Percentiles rank a stretch among this genome's conserved stretches.
Conservation (phyloP, 1,140 invertebrate species). For the Hylaeus anthracinus region DNA sequence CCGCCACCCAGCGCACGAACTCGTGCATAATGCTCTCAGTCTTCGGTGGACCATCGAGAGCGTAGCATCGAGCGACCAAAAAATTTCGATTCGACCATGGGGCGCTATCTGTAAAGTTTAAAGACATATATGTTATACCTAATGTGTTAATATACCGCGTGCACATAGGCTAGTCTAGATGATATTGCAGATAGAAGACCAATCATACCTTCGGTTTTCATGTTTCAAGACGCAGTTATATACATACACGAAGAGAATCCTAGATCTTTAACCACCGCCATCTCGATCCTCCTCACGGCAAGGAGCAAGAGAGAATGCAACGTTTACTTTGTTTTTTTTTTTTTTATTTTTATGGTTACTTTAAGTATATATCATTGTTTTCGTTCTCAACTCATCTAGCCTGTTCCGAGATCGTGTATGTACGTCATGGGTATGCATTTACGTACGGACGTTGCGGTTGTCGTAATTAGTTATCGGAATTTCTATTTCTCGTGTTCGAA, state of each 20-base stretch:
- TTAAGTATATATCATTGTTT: neutral
- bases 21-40: too few species aligned
- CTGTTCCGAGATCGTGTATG: neutral
- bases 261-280: conserved; percentile 25
- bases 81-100: neutral
- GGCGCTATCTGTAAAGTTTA: neutral
- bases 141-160: conserved; percentile 12
- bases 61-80: neutral
- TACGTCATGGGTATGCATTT: conserved; percentile 19
- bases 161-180: conserved; percentile 46
- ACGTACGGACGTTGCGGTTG: neutral
- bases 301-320: conserved; percentile 43
- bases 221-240: conserved; percentile 37
- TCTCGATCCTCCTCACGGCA: conserved; percentile 17
- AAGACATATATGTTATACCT: neutral
- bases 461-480: conserved; percentile 14
- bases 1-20: too few species aligned
- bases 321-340: neutral
- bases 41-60: neutral
- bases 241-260: conserved; percentile 16
- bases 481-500: neutral
- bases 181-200: conserved; percentile 32
- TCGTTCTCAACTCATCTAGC: neutral
- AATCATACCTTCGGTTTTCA: conserved; percentile 41
- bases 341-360: neutral